Percentiles rank a stretch among this genome's conserved stretches.
phyloP scores from a whole-genome alignment of 2,797 vertebrate species.

The Geotrypetes seraphini region DNA sequence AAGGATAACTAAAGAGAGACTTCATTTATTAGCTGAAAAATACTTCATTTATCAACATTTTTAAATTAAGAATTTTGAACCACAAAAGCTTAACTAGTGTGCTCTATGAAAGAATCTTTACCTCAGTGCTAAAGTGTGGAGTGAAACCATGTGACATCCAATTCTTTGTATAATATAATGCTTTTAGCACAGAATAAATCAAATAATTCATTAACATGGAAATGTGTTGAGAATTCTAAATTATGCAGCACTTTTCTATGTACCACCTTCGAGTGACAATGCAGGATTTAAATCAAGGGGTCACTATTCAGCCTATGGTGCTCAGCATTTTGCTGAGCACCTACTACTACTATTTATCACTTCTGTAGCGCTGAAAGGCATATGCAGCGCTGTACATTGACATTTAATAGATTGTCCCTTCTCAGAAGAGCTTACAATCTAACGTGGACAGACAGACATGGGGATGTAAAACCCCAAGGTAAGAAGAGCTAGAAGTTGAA shows the following conservation, averaged over 20 bases:
- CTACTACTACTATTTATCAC: too few relatives aligned
- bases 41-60: conserved; percentile 81
- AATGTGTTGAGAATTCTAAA: conserved; percentile 35
- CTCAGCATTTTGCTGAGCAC: too few relatives aligned
- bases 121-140: conserved; percentile 53
- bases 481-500: too few relatives aligned
- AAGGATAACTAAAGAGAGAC: conserved; percentile 79
- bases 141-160: conserved; percentile 43
- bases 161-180: conserved; percentile 41
- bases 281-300: too few relatives aligned
- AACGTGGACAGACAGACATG: too few relatives aligned
- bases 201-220: conserved; percentile 35
- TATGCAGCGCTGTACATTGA: too few relatives aligned
- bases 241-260: conserved; percentile 11
- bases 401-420: too few relatives aligned
- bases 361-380: too few relatives aligned
- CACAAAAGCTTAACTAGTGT: conserved; percentile 63
- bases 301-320: too few relatives aligned
- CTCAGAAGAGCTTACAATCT: too few relatives aligned
- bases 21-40: conserved; percentile 81
- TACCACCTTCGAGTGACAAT: too few relatives aligned
- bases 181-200: conserved; percentile 31
- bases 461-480: too few relatives aligned
- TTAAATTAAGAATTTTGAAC: conserved; percentile 72
- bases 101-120: conserved; percentile 47